These are phyloP conservation scores for Campylomormyrus tamandua DNA, from an alignment of 2,113 vertebrate species.

Conservation along the genomic window DNA sequence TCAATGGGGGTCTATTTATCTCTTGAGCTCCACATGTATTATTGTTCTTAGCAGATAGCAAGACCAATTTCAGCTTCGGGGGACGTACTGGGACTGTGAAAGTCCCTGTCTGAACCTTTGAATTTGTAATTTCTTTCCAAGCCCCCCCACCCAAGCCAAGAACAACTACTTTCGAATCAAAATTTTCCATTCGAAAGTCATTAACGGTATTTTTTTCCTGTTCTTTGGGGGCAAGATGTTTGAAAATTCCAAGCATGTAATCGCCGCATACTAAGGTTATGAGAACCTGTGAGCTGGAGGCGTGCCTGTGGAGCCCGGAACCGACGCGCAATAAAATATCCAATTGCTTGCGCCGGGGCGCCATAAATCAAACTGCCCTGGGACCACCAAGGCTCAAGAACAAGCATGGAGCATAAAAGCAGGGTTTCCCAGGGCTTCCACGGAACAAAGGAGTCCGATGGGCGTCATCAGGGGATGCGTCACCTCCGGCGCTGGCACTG, in stretches of 20 bases:
- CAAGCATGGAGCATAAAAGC: slow-evolving; percentile 26
- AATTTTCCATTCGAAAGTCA: background rate
- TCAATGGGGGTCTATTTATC: background rate
- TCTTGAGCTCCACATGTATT: background rate
- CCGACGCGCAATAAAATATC: slow-evolving; percentile 8
- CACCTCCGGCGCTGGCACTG: background rate
- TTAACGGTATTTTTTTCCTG: background rate
- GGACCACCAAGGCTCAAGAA: slow-evolving; percentile 7
- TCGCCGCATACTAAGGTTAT: background rate
- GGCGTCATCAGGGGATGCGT: slow-evolving; percentile 31
- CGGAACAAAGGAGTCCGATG: slow-evolving; percentile 23
- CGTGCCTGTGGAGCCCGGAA: background rate
- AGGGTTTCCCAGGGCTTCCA: slow-evolving; percentile 29
- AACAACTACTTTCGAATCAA: background rate
- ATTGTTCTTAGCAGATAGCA: background rate
- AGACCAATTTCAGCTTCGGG: background rate
- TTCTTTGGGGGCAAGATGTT: slow-evolving; percentile 32
- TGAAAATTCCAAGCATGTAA: slow-evolving; percentile 40
- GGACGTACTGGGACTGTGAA: slow-evolving; percentile 35
- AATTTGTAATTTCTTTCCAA: slow-evolving; percentile 44
- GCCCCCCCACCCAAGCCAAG: slow-evolving; percentile 23
- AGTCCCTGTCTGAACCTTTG: slow-evolving; percentile 39
- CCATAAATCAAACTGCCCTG: slow-evolving; percentile 43
- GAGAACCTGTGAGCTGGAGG: background rate
- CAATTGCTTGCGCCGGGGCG: slow-evolving; percentile 23